Conservation (phyloP, 1,140 invertebrate genomes). For the Popillia japonica region DNA sequence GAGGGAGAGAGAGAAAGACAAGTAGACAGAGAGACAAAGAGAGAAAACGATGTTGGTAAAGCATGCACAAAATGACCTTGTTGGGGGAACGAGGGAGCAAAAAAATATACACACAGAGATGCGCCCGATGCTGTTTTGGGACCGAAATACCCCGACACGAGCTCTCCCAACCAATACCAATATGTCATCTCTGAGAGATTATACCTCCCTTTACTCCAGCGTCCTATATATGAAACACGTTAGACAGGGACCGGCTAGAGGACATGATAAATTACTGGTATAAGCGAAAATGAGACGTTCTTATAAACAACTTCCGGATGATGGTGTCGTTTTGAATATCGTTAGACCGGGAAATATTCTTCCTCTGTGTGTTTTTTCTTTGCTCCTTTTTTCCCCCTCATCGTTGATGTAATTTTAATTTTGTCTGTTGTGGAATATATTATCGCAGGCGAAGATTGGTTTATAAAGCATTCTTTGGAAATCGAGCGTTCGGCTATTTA, state of each 20-base stretch:
- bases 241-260: not conserved
- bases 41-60: not conserved
- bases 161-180: conserved; percentile 14
- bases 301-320: conserved; percentile 13
- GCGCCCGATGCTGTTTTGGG: not conserved
- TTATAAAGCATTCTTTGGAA: too few relatives aligned
- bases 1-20: too few relatives aligned
- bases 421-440: too few relatives aligned
- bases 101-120: conserved; percentile 1
- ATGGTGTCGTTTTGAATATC: conserved; percentile 28
- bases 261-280: conserved; percentile 20
- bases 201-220: conserved; percentile 3
- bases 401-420: too few relatives aligned
- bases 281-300: conserved; percentile 27
- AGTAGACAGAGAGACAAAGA: not conserved
- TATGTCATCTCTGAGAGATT: conserved; percentile 35
- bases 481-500: too few relatives aligned
- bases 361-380: not conserved
- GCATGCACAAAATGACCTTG: not conserved
- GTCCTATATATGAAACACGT: conserved; percentile 5
- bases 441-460: too few relatives aligned
- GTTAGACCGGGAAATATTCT: conserved; percentile 21
- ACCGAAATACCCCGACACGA: not conserved
- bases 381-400: not conserved
- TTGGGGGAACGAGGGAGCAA: not conserved